Percentiles rank a stretch among this genome's conserved stretches.
phyloP scores from a whole-genome alignment of 2,888 invertebrate species.

The Erebia ligea region DNA sequence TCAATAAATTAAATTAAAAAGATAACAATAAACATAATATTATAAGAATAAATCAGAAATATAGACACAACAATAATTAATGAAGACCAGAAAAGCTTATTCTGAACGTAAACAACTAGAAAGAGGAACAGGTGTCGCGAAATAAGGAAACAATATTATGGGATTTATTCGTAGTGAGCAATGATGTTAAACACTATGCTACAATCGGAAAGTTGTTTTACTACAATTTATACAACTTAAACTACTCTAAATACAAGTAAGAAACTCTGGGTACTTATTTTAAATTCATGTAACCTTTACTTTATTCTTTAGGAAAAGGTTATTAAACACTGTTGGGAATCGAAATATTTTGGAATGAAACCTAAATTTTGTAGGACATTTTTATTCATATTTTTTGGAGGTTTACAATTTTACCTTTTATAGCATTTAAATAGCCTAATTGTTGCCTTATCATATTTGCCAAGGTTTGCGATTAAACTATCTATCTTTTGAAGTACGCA shows the following conservation, averaged over 20 bases:
- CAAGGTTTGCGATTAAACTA: too few species aligned
- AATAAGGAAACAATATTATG: constrained; percentile 17
- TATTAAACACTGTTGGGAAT: not conserved
- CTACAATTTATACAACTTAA: not conserved
- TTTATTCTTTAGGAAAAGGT: not conserved
- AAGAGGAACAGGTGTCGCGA: constrained; percentile 30
- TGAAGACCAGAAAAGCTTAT: constrained; percentile 1
- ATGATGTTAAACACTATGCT: not conserved
- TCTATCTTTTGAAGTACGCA: too few species aligned
- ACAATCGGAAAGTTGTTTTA: constrained; percentile 7
- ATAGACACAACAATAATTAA: not conserved
- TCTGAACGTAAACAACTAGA: constrained; percentile 26
- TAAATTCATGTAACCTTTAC: not conserved
- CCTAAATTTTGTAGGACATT: too few species aligned
- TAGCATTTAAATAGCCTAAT: too few species aligned
- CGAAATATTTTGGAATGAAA: not conserved
- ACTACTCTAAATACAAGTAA: not conserved
- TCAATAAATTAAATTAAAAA: too few species aligned
- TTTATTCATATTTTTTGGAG: too few species aligned
- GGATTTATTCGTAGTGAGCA: constrained; percentile 23
- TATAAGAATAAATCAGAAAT: not conserved
- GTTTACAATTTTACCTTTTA: too few species aligned
- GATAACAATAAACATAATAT: too few species aligned
- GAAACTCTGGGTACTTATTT: not conserved
- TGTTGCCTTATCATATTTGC: too few species aligned